phyloP scores from a whole-genome alignment of 1,140 invertebrate genomes.

The Aleiodes sp. region DNA sequence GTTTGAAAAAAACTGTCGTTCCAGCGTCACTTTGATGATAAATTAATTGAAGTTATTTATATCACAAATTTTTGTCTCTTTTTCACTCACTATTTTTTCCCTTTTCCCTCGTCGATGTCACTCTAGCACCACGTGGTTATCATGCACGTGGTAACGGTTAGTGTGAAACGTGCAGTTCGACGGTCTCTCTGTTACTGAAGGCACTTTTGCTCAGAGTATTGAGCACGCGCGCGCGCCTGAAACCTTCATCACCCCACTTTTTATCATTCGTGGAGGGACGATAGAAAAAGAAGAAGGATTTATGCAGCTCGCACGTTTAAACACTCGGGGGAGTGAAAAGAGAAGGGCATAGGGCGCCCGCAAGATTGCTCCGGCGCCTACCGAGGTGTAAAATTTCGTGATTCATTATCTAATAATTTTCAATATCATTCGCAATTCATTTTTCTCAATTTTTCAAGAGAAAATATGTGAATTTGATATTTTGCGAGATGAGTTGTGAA shows the following conservation, averaged over 20 bases:
- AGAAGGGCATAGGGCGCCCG: not conserved
- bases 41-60: not conserved
- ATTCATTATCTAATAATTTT: slow-evolving; percentile 1
- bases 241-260: not conserved
- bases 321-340: not conserved
- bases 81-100: not conserved
- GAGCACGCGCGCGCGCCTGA: slow-evolving; percentile 4
- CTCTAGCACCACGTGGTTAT: not conserved
- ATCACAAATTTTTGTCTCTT: not conserved
- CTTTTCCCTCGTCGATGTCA: not conserved
- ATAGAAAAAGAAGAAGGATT: not conserved
- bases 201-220: not conserved
- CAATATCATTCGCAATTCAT: not conserved
- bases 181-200: slow-evolving; percentile 9
- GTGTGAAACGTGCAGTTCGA: not conserved
- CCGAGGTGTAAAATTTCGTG: not conserved
- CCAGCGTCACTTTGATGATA: not conserved
- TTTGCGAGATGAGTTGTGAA: too few relatives aligned
- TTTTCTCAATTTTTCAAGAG: not conserved
- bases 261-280: not conserved
- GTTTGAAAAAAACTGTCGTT: slow-evolving; percentile 26
- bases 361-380: not conserved
- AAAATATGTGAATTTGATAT: too few relatives aligned
- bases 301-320: not conserved
- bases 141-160: not conserved